phyloP scores from a whole-genome alignment of 2,113 vertebrate genomes.

The Stigmatopora nigra region DNA sequence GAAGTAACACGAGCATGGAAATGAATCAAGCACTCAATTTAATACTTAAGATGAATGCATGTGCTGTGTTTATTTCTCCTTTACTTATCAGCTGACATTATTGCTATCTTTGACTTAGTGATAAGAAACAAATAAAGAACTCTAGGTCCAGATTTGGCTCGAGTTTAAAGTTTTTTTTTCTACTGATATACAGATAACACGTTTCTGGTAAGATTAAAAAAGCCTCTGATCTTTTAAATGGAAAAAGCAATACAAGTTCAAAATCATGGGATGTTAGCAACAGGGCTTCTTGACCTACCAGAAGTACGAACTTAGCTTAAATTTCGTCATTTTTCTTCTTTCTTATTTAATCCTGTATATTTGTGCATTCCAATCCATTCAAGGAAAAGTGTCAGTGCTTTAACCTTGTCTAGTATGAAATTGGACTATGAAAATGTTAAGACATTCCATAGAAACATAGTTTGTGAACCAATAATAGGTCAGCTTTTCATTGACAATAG shows the following conservation, averaged over 20 bases:
- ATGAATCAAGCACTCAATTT: conserved; percentile 52
- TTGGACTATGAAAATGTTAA: no score
- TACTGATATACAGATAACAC: conserved; percentile 26
- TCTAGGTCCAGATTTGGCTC: conserved; percentile 5
- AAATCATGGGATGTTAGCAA: no score
- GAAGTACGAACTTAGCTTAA: background rate
- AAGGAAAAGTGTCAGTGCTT: no score
- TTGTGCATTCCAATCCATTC: no score
- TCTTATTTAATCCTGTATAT: background rate
- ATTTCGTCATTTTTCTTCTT: background rate
- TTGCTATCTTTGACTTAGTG: conserved; percentile 31
- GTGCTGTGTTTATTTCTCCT: conserved; percentile 32
- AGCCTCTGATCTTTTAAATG: background rate
- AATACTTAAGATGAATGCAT: conserved; percentile 41
- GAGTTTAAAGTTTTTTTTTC: conserved; percentile 6
- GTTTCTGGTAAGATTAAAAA: conserved; percentile 8
- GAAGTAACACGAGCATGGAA: conserved; percentile 40
- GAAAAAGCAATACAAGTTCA: background rate
- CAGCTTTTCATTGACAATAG: background rate
- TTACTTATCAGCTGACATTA: conserved; percentile 51
- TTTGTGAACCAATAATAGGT: background rate
- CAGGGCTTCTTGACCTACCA: background rate
- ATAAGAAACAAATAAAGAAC: conserved; percentile 37
- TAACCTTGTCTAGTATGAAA: no score
- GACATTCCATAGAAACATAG: no score